Evolutionary conservation across 2,797 vertebrate species (phyloP), one percentile per base, ranked within the genome.

Genomic region (Peromyscus nudipes): DNA sequence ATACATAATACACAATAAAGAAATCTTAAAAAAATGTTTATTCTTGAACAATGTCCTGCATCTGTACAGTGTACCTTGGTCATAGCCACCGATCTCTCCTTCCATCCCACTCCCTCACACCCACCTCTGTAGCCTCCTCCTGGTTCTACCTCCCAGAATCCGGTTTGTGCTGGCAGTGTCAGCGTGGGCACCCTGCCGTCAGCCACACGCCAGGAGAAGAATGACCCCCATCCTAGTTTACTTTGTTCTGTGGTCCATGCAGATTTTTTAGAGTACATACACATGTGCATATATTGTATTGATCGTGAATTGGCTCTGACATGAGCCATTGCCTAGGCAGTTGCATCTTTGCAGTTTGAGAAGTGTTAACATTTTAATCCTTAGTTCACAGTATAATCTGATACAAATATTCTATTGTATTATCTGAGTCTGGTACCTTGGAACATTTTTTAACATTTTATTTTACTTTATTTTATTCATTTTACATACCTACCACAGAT

Each of bases 301-400:
- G 83, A 31, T 73, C 34, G 1, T 57, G 65, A 49, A 34, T 95
- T 9, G 6, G 67, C 77, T 75, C 14, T 62, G 31, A 82, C 62
- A 46, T 92, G 60, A 96, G 83, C 60, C 60, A 31, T 89, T 62
- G 46, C 29, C 8, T 87, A 71, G 43, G 27, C 67, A 89, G 2
- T 75, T 97, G 21, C 71, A 93, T 40, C 43, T 96, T 96, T 87
- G 27, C 31, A 76, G 27, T 83, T 94, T 92, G 67, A 87, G 12
- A 31, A 84, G 7, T n/a, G 71, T 80, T 91, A 90, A 89, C 80
- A 90, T 96, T 52, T 80, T 92, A 92, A 88, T 89, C 91, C 34
- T 94, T 71, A 60, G 34, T 60, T 87, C 86, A 86, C 80, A 95
- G 80, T 80, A 37, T 52, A 55, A 31, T 87, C 37, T 90, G 62